Base-by-base conservation (phyloP, 2,113 vertebrate species). In the Nibea albiflora region DNA sequence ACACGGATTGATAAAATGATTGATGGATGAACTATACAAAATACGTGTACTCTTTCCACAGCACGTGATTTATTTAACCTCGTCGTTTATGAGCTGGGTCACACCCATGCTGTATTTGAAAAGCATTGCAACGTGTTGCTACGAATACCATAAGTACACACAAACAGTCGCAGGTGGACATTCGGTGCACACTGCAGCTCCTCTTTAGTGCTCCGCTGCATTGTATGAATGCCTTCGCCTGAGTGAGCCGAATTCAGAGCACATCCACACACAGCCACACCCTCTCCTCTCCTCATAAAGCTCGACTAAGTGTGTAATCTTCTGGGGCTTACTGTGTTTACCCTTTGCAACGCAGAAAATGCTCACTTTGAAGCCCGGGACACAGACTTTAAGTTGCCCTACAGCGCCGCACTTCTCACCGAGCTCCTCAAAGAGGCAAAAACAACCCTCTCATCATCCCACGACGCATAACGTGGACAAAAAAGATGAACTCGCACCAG, bases 1-100 rank as follows among this genome's bases (percentile, higher is more conserved):
- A 79, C 53, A 79, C 49, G 58, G 70, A 90, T 85, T 90, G 86
- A 90, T 85, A 75, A 85, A 84, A 82, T 89, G 85, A 91, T 71
- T 80, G 82, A 90, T 88, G 84, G 82, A 90, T 88, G 84, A 61
- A 73, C 64, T 78, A 61, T n/a, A 72, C 61, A 66, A 78, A 80
- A 50, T 35, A 57, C 5, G 35, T 80, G 62, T 61, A 76, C 47
- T 66, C 72, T 58, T 73, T 82, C 46, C 22, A 31, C 53, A 26
- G 64, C 15, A 1, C 20, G 14, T 50, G 68, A 75, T 81, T 82
- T 66, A 73, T 81, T 82, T 60, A 70, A 73, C 67, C 58, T 52
- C 61, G 72, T 39, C 35, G 66, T 78, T 74, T 70, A 63, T 47
- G 39, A 49, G 24, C 20, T 26, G 44, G 42, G 65, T 39, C 66